Percentiles rank a stretch among this genome's conserved stretches.
Conservation (phyloP, 1,140 invertebrate genomes). For the Pseudobourletiella spinata region DNA sequence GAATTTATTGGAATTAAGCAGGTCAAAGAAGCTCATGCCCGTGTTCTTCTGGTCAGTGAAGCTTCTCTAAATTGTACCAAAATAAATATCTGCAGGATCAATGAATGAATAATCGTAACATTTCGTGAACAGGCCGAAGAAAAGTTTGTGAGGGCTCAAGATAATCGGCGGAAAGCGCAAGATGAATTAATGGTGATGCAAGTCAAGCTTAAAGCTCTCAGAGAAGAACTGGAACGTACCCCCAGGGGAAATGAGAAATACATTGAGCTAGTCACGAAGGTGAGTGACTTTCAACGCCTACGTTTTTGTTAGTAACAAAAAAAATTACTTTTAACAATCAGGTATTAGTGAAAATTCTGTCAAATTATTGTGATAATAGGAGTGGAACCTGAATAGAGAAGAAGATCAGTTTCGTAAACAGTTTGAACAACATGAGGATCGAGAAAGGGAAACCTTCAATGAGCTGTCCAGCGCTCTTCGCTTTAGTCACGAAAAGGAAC, state of each 20-base stretch:
- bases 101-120: too few relatives aligned
- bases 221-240: constrained; percentile 57
- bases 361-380: constrained; percentile 18
- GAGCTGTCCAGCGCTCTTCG: constrained; percentile 56
- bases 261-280: constrained; percentile 44
- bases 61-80: too few relatives aligned
- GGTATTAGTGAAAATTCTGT: too few relatives aligned
- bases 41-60: constrained; percentile 41
- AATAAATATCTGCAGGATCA: too few relatives aligned
- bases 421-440: constrained; percentile 41
- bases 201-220: constrained; percentile 52
- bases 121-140: constrained; percentile 52
- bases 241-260: constrained; percentile 59
- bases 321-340: too few relatives aligned
- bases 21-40: constrained; percentile 43
- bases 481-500: constrained; percentile 61
- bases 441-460: constrained; percentile 56
- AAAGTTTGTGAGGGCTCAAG: constrained; percentile 52
- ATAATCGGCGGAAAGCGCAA: constrained; percentile 50
- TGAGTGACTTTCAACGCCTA: too few relatives aligned
- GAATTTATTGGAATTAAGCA: constrained; percentile 44
- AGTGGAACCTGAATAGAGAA: constrained; percentile 34
- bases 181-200: constrained; percentile 49
- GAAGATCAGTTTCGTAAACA: constrained; percentile 17
- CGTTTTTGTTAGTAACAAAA: too few relatives aligned